A percentile compares a stretch with the other conserved stretches of the same genome.
phyloP scores from a whole-genome alignment of 2,797 vertebrate species.

The Ctenosaura bakeri region DNA sequence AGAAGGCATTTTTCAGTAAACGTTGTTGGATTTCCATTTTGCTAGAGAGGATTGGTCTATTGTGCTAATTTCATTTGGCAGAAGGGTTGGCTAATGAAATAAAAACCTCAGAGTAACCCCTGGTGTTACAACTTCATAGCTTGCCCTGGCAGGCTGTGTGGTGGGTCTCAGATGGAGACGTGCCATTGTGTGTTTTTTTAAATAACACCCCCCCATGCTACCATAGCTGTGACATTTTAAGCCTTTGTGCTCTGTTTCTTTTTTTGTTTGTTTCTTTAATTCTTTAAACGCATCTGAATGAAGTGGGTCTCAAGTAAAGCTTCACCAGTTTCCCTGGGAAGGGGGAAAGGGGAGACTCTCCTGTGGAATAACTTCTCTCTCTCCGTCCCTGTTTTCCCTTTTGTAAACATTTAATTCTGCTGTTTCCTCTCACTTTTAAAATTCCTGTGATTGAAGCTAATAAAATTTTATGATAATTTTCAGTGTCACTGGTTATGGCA shows the following conservation, averaged over 20 bases:
- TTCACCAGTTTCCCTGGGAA: not conserved
- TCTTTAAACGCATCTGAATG: slow-evolving; percentile 21
- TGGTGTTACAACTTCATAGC: not conserved
- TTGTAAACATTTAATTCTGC: slow-evolving; percentile 72
- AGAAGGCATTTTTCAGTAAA: too few relatives aligned
- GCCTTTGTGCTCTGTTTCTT: slow-evolving; percentile 53
- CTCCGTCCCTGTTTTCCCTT: slow-evolving; percentile 51
- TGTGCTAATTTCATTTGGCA: too few relatives aligned
- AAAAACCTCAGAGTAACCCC: too few relatives aligned
- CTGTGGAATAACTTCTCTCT: slow-evolving; percentile 57
- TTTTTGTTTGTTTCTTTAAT: slow-evolving; percentile 31
- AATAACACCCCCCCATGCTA: not conserved
- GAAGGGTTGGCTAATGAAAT: too few relatives aligned
- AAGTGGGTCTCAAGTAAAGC: not conserved
- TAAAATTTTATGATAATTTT: slow-evolving; percentile 78
- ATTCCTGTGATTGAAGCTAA: slow-evolving; percentile 81
- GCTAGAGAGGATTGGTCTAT: too few relatives aligned
- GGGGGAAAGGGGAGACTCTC: slow-evolving; percentile 19
- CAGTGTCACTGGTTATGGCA: not conserved
- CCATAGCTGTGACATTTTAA: slow-evolving; percentile 38
- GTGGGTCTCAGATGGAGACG: not conserved
- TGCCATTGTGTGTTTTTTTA: not conserved
- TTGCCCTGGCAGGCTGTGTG: not conserved
- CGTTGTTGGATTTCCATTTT: too few relatives aligned
- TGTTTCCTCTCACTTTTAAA: slow-evolving; percentile 65